A percentile compares a stretch with the other conserved stretches of the same genome.
phyloP scores from a whole-genome alignment of 2,888 invertebrate genomes.

The Drosophila nr. perissopoda region DNA sequence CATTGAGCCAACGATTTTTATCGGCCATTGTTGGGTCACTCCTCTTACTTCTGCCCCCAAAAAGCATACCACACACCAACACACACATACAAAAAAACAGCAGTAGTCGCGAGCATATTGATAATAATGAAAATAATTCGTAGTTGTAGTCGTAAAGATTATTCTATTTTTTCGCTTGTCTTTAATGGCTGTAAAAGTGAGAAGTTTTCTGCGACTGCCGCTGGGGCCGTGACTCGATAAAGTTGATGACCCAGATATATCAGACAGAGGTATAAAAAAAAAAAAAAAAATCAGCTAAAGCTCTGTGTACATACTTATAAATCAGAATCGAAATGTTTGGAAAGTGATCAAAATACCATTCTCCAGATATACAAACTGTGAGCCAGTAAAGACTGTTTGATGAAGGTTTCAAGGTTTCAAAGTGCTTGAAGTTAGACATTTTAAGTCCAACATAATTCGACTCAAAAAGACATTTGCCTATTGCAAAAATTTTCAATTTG shows the following conservation, averaged over 20 bases:
- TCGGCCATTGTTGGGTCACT: conserved; percentile 57
- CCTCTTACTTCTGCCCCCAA: conserved; percentile 30
- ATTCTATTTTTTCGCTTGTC: conserved; percentile 62
- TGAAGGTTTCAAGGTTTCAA: conserved; percentile 1
- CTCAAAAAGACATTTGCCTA: not conserved
- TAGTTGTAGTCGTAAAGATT: conserved; percentile 71
- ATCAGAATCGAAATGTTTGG: not conserved
- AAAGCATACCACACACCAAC: conserved; percentile 21
- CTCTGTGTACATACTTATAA: conserved; percentile 5
- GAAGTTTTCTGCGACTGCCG: conserved; percentile 32
- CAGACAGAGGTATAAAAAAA: conserved; percentile 7
- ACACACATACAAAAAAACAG: conserved; percentile 16
- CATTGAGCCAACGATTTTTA: conserved; percentile 65
- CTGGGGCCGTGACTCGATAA: conserved; percentile 49
- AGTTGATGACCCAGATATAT: conserved; percentile 64
- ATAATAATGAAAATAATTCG: conserved; percentile 77
- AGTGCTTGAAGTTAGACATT: not conserved
- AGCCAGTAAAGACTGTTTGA: not conserved
- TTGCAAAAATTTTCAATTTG: not conserved
- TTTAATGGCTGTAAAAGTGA: conserved; percentile 38
- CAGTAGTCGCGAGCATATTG: conserved; percentile 46
- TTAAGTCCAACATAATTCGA: not conserved
- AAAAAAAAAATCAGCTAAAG: not conserved
- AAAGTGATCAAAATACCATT: not conserved
- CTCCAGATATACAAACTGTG: not conserved